Percentiles rank a stretch among this genome's conserved stretches.
Conservation (phyloP, 2,797 vertebrate genomes). For the Emydoidea blandingii region DNA sequence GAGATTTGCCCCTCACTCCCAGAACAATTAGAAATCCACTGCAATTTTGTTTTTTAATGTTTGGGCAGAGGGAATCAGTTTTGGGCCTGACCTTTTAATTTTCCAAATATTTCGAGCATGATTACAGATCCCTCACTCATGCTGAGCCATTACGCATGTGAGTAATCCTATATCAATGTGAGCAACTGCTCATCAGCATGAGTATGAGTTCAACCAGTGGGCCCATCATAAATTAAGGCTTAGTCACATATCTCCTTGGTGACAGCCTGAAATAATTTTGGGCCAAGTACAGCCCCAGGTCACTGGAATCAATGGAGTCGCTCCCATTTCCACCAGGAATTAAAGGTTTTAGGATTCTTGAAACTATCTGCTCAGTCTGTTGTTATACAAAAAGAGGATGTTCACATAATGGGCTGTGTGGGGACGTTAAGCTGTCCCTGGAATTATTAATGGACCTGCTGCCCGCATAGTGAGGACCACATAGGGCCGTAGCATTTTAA, state of each 20-base stretch:
- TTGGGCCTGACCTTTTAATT: neutral
- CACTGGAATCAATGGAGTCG: neutral
- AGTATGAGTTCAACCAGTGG: neutral
- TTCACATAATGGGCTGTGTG: neutral
- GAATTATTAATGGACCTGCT: neutral
- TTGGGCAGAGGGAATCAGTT: neutral
- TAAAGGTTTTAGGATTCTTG: neutral
- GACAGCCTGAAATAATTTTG: neutral
- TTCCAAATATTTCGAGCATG: neutral
- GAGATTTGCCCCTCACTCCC: neutral
- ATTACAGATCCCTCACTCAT: neutral
- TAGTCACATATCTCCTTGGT: neutral
- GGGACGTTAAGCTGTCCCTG: fast-evolving
- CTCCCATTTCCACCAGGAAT: neutral
- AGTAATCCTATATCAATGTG: neutral
- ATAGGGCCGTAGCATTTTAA: neutral
- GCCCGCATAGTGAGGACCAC: neutral
- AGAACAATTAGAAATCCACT: neutral
- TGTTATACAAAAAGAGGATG: neutral
- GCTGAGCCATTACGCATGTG: neutral
- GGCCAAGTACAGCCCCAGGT: neutral
- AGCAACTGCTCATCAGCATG: neutral
- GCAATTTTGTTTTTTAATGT: neutral
- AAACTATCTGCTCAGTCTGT: neutral
- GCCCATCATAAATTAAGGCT: neutral